phyloP scores from a whole-genome alignment of 2,888 invertebrate genomes.

The Pandemis heparana region DNA sequence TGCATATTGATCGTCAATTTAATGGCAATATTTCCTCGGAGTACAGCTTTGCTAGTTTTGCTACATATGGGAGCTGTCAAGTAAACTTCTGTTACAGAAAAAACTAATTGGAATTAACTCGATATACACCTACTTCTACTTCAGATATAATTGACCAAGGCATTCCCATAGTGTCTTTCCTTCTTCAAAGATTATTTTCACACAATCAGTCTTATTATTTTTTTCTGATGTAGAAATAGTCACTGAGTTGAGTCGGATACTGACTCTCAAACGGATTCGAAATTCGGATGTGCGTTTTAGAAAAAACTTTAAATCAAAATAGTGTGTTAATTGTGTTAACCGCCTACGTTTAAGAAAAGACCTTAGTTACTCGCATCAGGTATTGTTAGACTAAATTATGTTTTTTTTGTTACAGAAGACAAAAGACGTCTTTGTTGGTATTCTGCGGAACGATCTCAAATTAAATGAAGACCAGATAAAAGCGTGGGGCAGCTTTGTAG shows the following conservation, averaged over 20 bases:
- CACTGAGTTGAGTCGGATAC: no score
- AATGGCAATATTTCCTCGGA: not conserved
- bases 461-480: constrained; percentile 11
- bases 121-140: no score
- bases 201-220: no score
- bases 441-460: constrained; percentile 30
- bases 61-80: not conserved
- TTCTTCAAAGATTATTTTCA: no score
- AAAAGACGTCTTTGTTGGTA: constrained; percentile 15
- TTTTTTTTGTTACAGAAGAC: constrained; percentile 21
- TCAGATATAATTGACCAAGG: no score
- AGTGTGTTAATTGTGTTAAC: no score
- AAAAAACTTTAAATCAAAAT: no score
- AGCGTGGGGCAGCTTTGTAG: constrained; percentile 30
- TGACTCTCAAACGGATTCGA: no score
- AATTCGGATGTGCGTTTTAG: no score
- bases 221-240: no score
- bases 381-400: not conserved
- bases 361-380: not conserved
- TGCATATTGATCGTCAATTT: not conserved
- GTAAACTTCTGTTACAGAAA: not conserved
- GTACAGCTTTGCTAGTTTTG: not conserved
- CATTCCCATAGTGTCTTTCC: no score
- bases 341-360: not conserved
- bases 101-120: not conserved